A percentile compares a stretch with the other conserved stretches of the same genome.
phyloP scores from a whole-genome alignment of 2,113 vertebrate genomes.

The Sebastes schlegelii region DNA sequence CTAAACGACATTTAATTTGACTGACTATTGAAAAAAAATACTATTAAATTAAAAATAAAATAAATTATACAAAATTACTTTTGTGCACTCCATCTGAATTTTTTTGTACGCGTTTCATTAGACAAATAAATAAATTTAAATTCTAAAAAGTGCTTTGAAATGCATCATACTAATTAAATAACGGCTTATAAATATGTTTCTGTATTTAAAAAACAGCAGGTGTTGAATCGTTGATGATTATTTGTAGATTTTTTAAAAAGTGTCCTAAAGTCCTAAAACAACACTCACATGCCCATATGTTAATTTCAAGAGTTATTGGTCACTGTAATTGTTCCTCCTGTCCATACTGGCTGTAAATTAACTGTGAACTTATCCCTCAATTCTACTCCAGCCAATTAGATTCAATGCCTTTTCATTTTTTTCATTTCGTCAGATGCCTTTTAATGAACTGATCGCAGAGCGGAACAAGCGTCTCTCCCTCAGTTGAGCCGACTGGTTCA shows the following conservation, averaged over 20 bases:
- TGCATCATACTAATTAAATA: neutral
- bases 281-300: neutral
- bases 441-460: neutral
- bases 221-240: neutral
- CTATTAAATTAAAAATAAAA: too few species aligned
- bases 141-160: neutral
- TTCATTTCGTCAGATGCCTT: neutral
- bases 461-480: neutral
- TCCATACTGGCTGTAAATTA: neutral
- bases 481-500: neutral
- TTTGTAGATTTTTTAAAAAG: too few species aligned
- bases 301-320: neutral
- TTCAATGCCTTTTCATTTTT: neutral
- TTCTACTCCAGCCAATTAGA: neutral
- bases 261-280: neutral
- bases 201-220: conserved; percentile 12
- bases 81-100: neutral
- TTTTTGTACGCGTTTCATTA: neutral
- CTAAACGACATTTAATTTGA: neutral
- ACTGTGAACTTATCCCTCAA: neutral
- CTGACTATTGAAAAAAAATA: too few species aligned
- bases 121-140: neutral
- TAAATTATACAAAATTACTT: neutral
- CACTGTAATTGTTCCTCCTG: neutral
- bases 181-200: neutral